These are phyloP conservation scores for Rhabdomys dilectus DNA, from an alignment of 2,113 vertebrate genomes.

Conservation along the genomic window DNA sequence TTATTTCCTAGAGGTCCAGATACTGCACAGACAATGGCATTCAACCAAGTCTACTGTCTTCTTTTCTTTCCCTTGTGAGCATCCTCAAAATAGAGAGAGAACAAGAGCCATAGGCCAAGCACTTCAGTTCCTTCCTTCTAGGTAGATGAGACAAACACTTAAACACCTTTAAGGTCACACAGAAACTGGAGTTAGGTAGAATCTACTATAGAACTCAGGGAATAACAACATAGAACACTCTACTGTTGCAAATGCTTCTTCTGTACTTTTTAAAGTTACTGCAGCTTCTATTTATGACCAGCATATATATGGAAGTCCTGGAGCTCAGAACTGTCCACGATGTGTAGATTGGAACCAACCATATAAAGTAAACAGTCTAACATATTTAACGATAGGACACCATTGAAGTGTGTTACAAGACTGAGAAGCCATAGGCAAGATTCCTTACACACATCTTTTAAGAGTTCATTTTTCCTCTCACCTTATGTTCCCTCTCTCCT, in stretches of 20 bases:
- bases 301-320: neutral
- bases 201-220: neutral
- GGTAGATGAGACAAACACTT: neutral
- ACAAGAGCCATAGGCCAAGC: neutral
- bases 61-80: neutral
- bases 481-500: neutral
- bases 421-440: neutral
- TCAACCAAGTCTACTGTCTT: neutral
- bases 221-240: neutral
- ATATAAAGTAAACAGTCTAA: neutral
- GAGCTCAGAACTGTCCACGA: neutral
- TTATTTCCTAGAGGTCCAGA: neutral
- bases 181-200: neutral
- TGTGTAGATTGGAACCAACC: slow-evolving; percentile 5
- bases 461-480: neutral
- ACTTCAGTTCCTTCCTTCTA: neutral
- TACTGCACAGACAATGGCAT: neutral
- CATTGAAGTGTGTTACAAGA: neutral
- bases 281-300: neutral
- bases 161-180: too few relatives aligned
- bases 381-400: neutral
- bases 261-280: neutral
- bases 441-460: neutral
- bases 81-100: neutral
- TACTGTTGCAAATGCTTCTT: neutral